These are phyloP conservation scores for Sinonovacula constricta DNA, from an alignment of 1,140 invertebrate genomes.

Conservation along the genomic window DNA sequence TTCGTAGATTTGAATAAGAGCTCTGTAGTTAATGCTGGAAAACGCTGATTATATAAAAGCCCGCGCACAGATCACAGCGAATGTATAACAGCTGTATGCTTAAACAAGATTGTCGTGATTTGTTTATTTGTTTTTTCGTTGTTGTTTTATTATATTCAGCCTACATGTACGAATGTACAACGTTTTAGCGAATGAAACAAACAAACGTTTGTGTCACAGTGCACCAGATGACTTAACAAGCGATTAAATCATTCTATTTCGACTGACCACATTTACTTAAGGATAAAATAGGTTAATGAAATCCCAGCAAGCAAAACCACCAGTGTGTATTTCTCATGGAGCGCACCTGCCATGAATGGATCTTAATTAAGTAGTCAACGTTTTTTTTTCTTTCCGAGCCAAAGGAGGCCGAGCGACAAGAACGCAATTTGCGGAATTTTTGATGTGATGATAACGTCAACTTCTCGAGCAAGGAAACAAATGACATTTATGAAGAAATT, in stretches of 20 bases:
- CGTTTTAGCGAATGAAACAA: neutral
- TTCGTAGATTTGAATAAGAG: too few relatives aligned
- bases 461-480: neutral
- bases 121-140: too few relatives aligned
- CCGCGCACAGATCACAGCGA: too few relatives aligned
- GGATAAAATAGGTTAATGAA: neutral
- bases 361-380: constrained; percentile 44
- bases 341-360: constrained; percentile 29
- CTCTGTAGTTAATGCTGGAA: too few relatives aligned
- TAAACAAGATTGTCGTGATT: too few relatives aligned
- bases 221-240: neutral
- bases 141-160: too few relatives aligned
- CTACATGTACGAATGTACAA: neutral
- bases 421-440: neutral
- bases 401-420: neutral
- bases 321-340: neutral
- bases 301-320: neutral
- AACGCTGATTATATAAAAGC: too few relatives aligned
- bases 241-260: too few relatives aligned
- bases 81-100: too few relatives aligned
- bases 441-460: constrained; percentile 20
- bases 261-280: neutral
- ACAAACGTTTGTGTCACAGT: neutral
- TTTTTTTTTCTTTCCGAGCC: neutral
- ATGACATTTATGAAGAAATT: constrained; percentile 44